phyloP scores from a whole-genome alignment of 2,113 vertebrate species.

The Candoia aspera region DNA sequence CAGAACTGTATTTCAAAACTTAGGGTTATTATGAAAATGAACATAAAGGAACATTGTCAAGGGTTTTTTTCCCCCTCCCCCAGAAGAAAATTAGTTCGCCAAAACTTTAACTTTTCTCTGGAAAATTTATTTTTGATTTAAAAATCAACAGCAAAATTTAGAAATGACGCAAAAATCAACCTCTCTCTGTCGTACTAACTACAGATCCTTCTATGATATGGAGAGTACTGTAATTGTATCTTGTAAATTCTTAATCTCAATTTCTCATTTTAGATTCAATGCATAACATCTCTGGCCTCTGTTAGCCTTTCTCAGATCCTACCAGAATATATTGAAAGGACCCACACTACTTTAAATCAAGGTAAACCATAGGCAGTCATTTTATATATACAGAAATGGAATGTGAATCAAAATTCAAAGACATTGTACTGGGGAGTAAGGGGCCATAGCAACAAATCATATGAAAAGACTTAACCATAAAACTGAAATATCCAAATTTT shows the following conservation, averaged over 20 bases:
- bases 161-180: slow-evolving; percentile 47
- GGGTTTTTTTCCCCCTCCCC: slow-evolving; percentile 43
- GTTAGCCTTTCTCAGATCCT: slow-evolving; percentile 1
- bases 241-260: slow-evolving; percentile 39
- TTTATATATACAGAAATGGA: neutral
- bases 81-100: slow-evolving; percentile 37
- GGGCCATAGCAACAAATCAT: neutral
- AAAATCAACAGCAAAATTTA: slow-evolving; percentile 53
- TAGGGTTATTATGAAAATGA: slow-evolving; percentile 33
- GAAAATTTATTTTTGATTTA: neutral
- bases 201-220: slow-evolving; percentile 21
- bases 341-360: neutral
- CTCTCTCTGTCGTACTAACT: slow-evolving; percentile 17
- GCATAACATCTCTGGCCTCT: slow-evolving; percentile 50
- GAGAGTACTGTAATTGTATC: slow-evolving; percentile 18
- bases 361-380: neutral
- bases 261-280: slow-evolving; percentile 33
- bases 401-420: neutral
- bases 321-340: neutral
- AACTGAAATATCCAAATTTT: slow-evolving; percentile 23
- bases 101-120: slow-evolving; percentile 29
- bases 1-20: slow-evolving; percentile 56
- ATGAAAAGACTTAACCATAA: neutral
- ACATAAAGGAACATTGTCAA: slow-evolving; percentile 70
- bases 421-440: neutral